Base-by-base conservation (phyloP, 2,797 vertebrate genomes). In the Spondyliosoma cantharus region DNA sequence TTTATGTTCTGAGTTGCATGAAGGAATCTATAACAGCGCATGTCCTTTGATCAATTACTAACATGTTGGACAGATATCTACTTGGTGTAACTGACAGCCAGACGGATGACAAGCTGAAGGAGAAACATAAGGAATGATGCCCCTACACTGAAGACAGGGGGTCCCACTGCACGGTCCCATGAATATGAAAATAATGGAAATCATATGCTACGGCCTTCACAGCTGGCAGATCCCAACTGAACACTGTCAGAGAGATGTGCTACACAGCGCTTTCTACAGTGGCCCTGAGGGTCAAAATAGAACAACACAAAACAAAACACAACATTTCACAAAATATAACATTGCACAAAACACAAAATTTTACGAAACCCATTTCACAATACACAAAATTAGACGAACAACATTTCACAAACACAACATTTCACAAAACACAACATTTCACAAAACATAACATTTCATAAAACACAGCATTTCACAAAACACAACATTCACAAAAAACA, bases 1-100 rank as follows among this genome's bases (percentile, higher is more conserved):
- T 70, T 64, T 20, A 53, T 25, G 53, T 25, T 60, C 17, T 4
- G 24, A 12, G 6, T 27, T 15, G 42, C 27, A 50, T 32, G 16
- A 27, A 22, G 17, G 9, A 50, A 68, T 48, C 49, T 16, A 46
- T n/a, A 20, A 46, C 56, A 58, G 37, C 43, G 62, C 17, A 5
- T 11, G 14, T 64, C 27, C 66, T 67, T 61, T 70, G 59, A 82
- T 82, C 4, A 68, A 24, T 65, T 14, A 24, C 46, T 13, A 43
- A 59, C 20, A 37, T 15, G 63, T 46, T 48, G 60, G 74, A 74
- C 16, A 43, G 16, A 22, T 20, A 24, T 27, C 50, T n/a, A 32
- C 2, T 52, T 22, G 56, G 6, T 56, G 2, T 54, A 54, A 53
- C 24, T 42, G 56, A 70, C n/a, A 37, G 42, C 42, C 37, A 20